Base-by-base conservation (phyloP, 1,140 invertebrate species). In the Mesaphorura yosii region DNA sequence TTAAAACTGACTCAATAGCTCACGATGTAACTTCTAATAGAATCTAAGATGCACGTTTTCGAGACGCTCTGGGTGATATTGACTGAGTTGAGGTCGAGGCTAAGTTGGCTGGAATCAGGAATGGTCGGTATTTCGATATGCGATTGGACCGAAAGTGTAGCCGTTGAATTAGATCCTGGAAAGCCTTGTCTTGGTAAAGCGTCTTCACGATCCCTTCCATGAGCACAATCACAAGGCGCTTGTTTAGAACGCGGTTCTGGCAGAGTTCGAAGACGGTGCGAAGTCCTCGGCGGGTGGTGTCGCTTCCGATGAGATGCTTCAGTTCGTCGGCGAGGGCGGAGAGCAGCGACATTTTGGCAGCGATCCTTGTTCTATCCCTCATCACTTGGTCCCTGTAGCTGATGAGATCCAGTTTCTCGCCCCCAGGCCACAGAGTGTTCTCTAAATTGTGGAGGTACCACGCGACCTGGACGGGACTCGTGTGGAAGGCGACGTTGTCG, bases 281-380 rank as follows among this genome's bases (percentile, higher is more conserved):
- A 1, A 94, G 72, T n/a, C 91, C 91, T 51, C 81, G 76, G 26
- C 86, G 72, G 6, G 88, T 87, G 5, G 89, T 90, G 64, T 93
- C 87, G 57, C 82, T 86, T 1, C 92, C 91, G 56, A 95, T 83
- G 59, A 95, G 82, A 67, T 88, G 86, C 65, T 87, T 83, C 46
- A 96, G 70, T 69, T 96, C 88, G 73, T 94, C 89, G 77, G 76
- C 65, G 66, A 80, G 60, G 62, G 77, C 82, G 0, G 86, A 83
- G 4, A 92, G 70, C 42, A 92, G 72, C 31, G 87, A 83, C 7
- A 85, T 78, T 74, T 90, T 91, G 48, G 88, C 87, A 14, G 84
- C 83, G 1, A 92, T 79, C 60, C 85, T 72, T 1, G 88, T 89
- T 63, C 88, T 73, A 66, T 82, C 80, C 68, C 82, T 83, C 0